Percentiles rank a stretch among this genome's conserved stretches.
Evolutionary conservation across 2,797 vertebrate species (phyloP).

Genomic region (Thalassophryne amazonica): DNA sequence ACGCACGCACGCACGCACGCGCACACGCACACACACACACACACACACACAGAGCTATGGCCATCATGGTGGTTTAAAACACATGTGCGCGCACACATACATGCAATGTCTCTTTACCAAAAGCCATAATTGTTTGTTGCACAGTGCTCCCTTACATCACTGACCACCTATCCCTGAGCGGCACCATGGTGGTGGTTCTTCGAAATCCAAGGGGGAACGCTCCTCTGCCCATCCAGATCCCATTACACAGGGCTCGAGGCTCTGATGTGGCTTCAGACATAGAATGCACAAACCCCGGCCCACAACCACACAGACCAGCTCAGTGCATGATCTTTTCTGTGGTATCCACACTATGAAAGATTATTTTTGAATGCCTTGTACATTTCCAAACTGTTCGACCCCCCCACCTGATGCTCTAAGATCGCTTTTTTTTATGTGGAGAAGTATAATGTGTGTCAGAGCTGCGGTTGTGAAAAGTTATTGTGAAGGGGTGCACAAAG

Average conservation of each 20-base stretch:
- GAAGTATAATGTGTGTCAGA: not conserved
- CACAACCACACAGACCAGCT: conserved; percentile 62
- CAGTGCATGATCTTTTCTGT: conserved; percentile 55
- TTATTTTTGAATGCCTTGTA: conserved; percentile 63
- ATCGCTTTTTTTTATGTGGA: conserved; percentile 20
- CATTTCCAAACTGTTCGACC: conserved; percentile 51
- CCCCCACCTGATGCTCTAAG: conserved; percentile 57
- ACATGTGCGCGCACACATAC: not conserved
- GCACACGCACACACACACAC: conserved; percentile 16
- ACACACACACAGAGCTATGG: not conserved
- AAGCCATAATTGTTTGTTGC: conserved; percentile 49
- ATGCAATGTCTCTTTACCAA: conserved; percentile 14
- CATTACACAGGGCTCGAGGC: conserved; percentile 62
- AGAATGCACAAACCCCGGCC: conserved; percentile 59
- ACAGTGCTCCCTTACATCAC: conserved; percentile 58
- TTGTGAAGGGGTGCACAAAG: conserved; percentile 14
- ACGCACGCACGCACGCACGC: conserved; percentile 13
- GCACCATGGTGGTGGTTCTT: conserved; percentile 49
- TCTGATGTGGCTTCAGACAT: conserved; percentile 76
- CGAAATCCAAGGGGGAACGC: conserved; percentile 58
- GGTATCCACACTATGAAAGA: conserved; percentile 66
- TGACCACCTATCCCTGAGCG: conserved; percentile 42
- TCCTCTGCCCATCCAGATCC: conserved; percentile 60
- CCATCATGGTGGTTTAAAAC: conserved; percentile 23
- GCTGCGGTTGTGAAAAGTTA: conserved; percentile 36